A percentile compares a stretch with the other conserved stretches of the same genome.
These are phyloP conservation scores for Thryonomys swinderianus DNA, from an alignment of 2,113 vertebrate genomes.

Conservation along the genomic window DNA sequence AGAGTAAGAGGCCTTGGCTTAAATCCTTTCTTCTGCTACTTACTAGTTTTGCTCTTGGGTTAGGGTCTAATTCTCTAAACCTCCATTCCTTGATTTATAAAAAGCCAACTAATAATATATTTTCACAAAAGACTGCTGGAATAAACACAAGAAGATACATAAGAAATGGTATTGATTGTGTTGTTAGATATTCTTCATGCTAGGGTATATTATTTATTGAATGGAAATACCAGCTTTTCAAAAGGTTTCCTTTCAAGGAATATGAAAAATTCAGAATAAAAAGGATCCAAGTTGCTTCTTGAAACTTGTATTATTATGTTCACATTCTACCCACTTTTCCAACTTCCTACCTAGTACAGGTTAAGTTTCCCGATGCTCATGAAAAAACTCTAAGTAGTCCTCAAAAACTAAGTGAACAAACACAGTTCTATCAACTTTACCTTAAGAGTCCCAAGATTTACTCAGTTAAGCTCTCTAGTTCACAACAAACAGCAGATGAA, in stretches of 20 bases:
- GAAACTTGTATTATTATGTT: conserved; percentile 4
- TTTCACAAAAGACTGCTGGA: neutral
- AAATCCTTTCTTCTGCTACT: neutral
- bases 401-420: conserved; percentile 27
- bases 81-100: conserved; percentile 8
- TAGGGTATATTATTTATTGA: conserved; percentile 5
- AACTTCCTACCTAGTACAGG: neutral
- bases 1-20: conserved; percentile 24
- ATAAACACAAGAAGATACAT: neutral
- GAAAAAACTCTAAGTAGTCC: conserved; percentile 28
- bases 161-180: neutral
- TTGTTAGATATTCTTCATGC: neutral
- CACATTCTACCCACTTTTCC: conserved; percentile 38
- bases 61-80: neutral
- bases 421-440: conserved; percentile 8
- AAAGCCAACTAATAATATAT: neutral
- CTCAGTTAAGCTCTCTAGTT: conserved; percentile 1
- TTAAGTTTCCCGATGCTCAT: conserved; percentile 10
- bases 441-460: neutral
- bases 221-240: conserved; percentile 13
- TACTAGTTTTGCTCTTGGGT: neutral
- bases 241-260: conserved; percentile 37
- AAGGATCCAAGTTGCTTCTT: neutral
- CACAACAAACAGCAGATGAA: conserved; percentile 10
- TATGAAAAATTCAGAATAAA: neutral